Conservation (phyloP, 2,888 invertebrate genomes). For the Tipula vernalis region DNA sequence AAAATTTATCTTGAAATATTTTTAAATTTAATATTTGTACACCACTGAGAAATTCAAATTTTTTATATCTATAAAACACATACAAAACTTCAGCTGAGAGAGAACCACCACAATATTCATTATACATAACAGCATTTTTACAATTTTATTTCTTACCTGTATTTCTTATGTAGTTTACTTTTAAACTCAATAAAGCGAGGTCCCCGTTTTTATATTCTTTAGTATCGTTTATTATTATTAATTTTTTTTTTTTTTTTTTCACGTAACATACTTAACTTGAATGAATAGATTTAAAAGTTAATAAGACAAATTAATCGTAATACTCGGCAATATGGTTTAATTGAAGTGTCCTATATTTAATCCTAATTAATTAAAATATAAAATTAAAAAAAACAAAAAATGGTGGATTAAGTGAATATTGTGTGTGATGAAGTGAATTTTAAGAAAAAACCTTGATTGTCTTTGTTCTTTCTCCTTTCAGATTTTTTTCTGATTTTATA, state of each 20-base stretch:
- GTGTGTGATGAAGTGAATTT: background rate
- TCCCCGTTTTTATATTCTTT: background rate
- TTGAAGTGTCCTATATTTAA: background rate
- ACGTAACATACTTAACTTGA: background rate
- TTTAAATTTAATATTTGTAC: background rate
- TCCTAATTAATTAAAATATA: background rate
- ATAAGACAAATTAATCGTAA: background rate
- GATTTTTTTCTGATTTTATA: background rate
- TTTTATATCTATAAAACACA: background rate
- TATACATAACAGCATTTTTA: background rate
- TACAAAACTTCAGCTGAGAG: background rate
- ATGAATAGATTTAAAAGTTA: background rate
- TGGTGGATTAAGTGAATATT: background rate
- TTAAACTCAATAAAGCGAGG: background rate
- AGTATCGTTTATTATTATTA: background rate
- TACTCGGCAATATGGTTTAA: background rate
- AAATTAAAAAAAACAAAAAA: background rate
- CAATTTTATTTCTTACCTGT: background rate
- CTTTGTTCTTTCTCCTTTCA: background rate
- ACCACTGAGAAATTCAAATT: background rate
- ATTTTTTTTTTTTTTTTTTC: background rate
- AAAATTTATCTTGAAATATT: no score
- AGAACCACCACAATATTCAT: background rate
- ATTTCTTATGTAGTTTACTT: background rate
- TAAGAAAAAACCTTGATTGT: background rate